Base-by-base conservation (phyloP, 2,888 invertebrate genomes). In the Clitarchus hookeri region DNA sequence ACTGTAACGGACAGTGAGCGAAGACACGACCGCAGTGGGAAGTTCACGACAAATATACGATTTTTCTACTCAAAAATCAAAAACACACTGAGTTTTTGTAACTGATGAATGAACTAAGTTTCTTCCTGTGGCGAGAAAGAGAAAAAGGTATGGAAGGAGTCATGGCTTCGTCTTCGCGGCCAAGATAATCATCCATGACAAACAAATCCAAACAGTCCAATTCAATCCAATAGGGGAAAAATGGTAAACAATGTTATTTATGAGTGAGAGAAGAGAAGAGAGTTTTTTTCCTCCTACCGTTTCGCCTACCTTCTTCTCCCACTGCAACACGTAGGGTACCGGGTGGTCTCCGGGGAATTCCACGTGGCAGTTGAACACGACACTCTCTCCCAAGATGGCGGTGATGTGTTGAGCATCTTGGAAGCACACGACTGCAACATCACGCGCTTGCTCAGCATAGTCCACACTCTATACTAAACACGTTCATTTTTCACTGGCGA, bases 261-360 rank as follows among this genome's bases (percentile, higher is more conserved):
- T 83, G 83, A 44, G 36, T 83, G 83, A 48, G 83, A 83, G 83
- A 84, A 82, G 82, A 82, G 82, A 65, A n/a, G 19, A n/a, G 48
- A 48, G 48, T 48, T 48, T 48, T 65, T 82, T 26, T 82, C 82
- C 85, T 80, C 97, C 95, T 97, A 97, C 97, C 97, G 96, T 96
- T 94, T 96, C 96, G 96, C 96, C 96, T 96, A 97, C 97, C 97
- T 98, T 97, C 96, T 98, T 98, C 95, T 97, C 97, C 98, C 98
- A 99, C 95, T 98, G 98, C 93, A 98, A 96, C 94, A 98, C 98
- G 94, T 98, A 98, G 93, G 98, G 97, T 94, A 98, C 97, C 91
- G 97, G 97, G 93, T 97, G 96, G 93, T 97, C 97, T 93, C 97
- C 97, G 92, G 98, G 97, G 93, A 98, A 98, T 93, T 98, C 97